These are phyloP conservation scores for Yoshiicerus persimilis DNA, from an alignment of 1,140 invertebrate species.

Conservation along the genomic window DNA sequence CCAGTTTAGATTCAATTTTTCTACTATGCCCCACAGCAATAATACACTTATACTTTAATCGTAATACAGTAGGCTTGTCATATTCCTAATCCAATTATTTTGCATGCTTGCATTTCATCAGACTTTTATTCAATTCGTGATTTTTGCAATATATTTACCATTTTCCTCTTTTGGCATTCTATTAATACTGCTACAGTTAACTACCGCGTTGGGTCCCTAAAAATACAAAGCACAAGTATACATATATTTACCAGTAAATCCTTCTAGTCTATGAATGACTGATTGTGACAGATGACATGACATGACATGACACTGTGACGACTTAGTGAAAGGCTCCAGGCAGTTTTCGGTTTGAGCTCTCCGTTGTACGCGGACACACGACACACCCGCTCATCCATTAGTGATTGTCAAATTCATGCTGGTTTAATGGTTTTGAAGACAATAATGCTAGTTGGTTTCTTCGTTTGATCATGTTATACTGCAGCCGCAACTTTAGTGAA, in stretches of 20 bases:
- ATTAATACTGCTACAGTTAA: no score
- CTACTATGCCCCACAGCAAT: no score
- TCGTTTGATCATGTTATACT: neutral
- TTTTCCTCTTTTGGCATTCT: neutral
- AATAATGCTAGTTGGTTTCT: neutral
- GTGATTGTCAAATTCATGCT: conserved; percentile 16
- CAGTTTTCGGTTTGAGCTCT: neutral
- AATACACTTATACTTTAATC: neutral
- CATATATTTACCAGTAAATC: neutral
- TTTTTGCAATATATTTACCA: neutral
- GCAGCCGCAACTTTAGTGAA: neutral
- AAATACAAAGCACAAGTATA: no score
- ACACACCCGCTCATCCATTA: conserved; percentile 21
- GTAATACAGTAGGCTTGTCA: neutral
- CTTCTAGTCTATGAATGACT: neutral
- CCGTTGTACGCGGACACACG: neutral
- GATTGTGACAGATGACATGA: conserved; percentile 22
- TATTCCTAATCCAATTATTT: neutral
- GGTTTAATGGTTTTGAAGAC: neutral
- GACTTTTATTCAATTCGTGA: neutral
- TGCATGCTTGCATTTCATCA: neutral
- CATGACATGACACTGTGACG: conserved; percentile 18
- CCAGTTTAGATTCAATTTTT: no score
- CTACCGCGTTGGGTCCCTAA: neutral
- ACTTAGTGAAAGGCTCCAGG: conserved; percentile 8